Conservation (phyloP, 2,113 vertebrate species). For the Pristiophorus japonicus region DNA sequence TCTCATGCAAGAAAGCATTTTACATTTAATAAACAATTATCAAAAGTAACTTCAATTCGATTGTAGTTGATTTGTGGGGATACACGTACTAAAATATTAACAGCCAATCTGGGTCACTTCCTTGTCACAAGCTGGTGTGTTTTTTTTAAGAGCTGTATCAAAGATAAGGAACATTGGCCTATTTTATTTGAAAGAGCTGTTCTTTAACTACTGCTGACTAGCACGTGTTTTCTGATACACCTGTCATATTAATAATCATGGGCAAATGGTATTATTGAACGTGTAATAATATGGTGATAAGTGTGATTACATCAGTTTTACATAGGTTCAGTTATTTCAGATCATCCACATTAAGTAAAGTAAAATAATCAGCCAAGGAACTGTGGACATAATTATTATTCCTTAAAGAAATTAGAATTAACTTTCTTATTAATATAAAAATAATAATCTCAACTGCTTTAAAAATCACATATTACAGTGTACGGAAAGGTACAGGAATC, state of each 20-base stretch:
- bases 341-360: neutral
- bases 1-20: neutral
- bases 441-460: neutral
- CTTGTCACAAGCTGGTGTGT: neutral
- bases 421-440: neutral
- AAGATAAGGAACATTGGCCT: neutral
- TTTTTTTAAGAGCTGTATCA: neutral
- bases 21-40: neutral
- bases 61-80: neutral
- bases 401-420: neutral
- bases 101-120: neutral
- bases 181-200: neutral
- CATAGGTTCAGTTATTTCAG: neutral
- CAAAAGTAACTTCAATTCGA: neutral
- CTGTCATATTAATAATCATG: neutral
- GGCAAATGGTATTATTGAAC: neutral
- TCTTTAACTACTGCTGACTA: neutral
- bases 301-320: neutral
- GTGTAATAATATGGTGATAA: neutral
- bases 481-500: neutral
- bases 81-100: neutral
- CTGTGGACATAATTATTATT: neutral
- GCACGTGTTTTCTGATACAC: neutral
- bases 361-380: neutral
- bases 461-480: neutral